phyloP scores from a whole-genome alignment of 2,797 vertebrate species.

The Poecile montanus region DNA sequence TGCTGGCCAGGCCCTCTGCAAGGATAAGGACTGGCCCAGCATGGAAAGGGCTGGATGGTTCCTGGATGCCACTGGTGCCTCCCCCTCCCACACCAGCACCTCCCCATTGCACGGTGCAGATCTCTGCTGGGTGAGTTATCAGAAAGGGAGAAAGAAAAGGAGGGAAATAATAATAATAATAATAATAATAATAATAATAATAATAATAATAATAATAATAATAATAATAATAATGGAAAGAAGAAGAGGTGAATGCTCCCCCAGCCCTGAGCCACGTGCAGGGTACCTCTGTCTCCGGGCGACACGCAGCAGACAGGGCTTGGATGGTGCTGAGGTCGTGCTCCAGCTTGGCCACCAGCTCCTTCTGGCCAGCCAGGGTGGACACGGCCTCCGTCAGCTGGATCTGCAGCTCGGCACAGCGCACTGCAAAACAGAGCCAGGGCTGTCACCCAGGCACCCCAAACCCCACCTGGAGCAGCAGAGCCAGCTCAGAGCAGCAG shows the following conservation, averaged over 20 bases:
- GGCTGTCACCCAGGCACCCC: neutral
- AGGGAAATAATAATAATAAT: neutral
- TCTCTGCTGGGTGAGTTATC: rapidly evolving
- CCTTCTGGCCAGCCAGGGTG: slow-evolving; percentile 86
- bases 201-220: no score
- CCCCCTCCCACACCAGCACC: neutral
- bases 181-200: no score
- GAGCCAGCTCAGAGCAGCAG: neutral
- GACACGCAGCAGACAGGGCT: slow-evolving; percentile 79
- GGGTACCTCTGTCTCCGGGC: slow-evolving; percentile 88
- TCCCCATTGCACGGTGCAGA: rapidly evolving
- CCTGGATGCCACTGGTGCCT: neutral
- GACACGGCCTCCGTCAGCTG: slow-evolving; percentile 84
- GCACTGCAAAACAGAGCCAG: slow-evolving; percentile 75
- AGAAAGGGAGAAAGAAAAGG: neutral
- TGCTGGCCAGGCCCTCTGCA: neutral
- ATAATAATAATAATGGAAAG: no score
- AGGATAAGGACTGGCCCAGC: neutral
- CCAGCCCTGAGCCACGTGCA: rapidly evolving
- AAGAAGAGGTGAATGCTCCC: neutral
- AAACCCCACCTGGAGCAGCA: rapidly evolving
- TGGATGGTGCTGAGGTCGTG: slow-evolving; percentile 95
- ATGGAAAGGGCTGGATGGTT: rapidly evolving
- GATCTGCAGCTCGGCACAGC: slow-evolving; percentile 86
- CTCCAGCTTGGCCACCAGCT: slow-evolving; percentile 91